phyloP scores from a whole-genome alignment of 2,888 invertebrate genomes.

The Pandemis corylana region DNA sequence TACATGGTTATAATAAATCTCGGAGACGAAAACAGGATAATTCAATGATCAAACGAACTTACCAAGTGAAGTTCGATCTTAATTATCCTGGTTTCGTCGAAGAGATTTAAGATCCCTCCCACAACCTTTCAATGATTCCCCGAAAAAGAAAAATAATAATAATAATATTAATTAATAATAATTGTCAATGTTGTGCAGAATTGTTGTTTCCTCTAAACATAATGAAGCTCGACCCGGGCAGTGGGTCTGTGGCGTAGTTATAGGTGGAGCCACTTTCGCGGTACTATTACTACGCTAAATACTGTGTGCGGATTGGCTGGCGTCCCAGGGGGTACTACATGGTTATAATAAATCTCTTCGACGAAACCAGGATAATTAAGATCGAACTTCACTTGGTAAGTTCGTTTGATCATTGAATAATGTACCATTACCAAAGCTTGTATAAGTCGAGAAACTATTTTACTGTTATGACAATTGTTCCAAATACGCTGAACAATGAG shows the following conservation, averaged over 20 bases:
- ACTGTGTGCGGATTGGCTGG: too few species aligned
- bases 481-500: not conserved
- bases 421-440: too few species aligned
- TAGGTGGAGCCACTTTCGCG: too few species aligned
- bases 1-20: slow-evolving; percentile 9
- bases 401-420: slow-evolving; percentile 8
- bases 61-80: slow-evolving; percentile 44
- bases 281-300: too few species aligned
- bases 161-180: not conserved
- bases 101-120: slow-evolving; percentile 36
- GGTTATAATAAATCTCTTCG: too few species aligned
- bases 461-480: not conserved
- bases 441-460: not conserved
- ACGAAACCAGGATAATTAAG: too few species aligned
- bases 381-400: not conserved
- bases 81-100: slow-evolving; percentile 37
- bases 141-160: too few species aligned
- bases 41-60: slow-evolving; percentile 39
- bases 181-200: not conserved
- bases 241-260: not conserved
- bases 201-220: not conserved
- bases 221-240: not conserved
- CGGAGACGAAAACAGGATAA: slow-evolving; percentile 3
- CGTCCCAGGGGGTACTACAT: too few species aligned
- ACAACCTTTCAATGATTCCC: too few species aligned